Evolutionary conservation across 2,113 vertebrate species (phyloP), one percentile per base, ranked within the genome.

Genomic region (Xyliphius kryptos): DNA sequence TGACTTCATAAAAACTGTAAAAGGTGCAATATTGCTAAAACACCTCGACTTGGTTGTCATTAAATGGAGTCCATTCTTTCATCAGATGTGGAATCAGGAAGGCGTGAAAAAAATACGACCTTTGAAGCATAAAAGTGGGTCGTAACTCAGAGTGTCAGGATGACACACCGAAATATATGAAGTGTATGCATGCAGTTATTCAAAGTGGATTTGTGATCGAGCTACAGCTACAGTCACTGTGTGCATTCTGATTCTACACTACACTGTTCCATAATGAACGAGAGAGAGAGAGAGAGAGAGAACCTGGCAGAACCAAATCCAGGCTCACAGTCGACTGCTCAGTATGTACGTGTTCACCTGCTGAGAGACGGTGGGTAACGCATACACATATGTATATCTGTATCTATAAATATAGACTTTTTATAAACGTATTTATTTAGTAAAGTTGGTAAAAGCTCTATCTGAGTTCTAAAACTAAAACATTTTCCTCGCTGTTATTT

Each of bases 121-220:
- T 76, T 51, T 51, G 50, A 60, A 67, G 70, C 53, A 67, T 80
- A 70, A 78, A 78, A 66, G 74, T 55, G 66, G 59, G 66, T 78
- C 76, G 19, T 86, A 80, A 82, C 68, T 86, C 82, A 48, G 40
- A 21, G 21, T 74, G 75, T 79, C 75, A 57, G 16, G 48, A n/a
- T 53, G 67, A 44, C 5, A 48, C 53, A 70, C 66, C 76, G 70
- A 80, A 77, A 60, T 73, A 79, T 76, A 77, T 76, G 66, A 63
- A 52, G 60, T 77, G 73, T 73, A 82, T 75, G 78, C 77, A 77
- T 73, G 77, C 71, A 78, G 76, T 85, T 79, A 82, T 77, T 80
- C 70, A 82, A 76, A 80, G 78, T 71, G 76, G 72, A 68, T 68
- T 61, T 19, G 68, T 70, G 50, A 37, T 57, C 63, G 68, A 44